phyloP scores from a whole-genome alignment of 2,888 invertebrate species.

The Lypha dubia region DNA sequence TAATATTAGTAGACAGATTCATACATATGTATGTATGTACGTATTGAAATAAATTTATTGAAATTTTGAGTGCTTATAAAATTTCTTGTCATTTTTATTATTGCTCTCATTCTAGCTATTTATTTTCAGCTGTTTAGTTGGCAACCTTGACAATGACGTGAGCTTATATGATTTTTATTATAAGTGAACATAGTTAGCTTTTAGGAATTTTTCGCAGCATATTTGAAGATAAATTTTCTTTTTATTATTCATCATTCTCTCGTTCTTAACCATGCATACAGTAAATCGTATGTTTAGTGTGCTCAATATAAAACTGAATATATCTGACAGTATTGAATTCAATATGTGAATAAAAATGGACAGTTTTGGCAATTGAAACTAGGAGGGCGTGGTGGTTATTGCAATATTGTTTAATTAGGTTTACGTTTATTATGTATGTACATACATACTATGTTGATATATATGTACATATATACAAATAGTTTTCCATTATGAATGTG shows the following conservation, averaged over 20 bases:
- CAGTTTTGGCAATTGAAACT: slow-evolving; percentile 37
- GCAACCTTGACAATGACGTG: slow-evolving; percentile 12
- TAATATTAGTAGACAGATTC: too few relatives aligned
- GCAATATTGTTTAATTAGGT: too few relatives aligned
- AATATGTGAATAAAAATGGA: slow-evolving; percentile 42
- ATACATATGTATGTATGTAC: too few relatives aligned
- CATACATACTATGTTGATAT: too few relatives aligned
- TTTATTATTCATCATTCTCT: neutral
- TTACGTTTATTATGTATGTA: too few relatives aligned
- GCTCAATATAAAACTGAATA: neutral
- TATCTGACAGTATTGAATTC: slow-evolving; percentile 40
- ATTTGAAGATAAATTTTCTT: neutral
- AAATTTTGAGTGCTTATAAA: neutral
- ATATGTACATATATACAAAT: too few relatives aligned
- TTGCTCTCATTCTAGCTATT: neutral
- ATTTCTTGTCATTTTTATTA: neutral
- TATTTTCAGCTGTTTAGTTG: neutral
- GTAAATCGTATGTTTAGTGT: neutral
- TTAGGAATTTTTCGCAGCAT: neutral
- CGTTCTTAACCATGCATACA: neutral
- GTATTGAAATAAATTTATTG: too few relatives aligned
- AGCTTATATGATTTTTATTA: neutral
- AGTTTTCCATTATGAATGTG: too few relatives aligned
- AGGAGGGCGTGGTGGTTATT: too few relatives aligned
- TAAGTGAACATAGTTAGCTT: neutral